Evolutionary conservation across 2,113 vertebrate genomes (phyloP), one percentile per base, ranked within the genome.

Genomic region (Myotis brandtii): DNA sequence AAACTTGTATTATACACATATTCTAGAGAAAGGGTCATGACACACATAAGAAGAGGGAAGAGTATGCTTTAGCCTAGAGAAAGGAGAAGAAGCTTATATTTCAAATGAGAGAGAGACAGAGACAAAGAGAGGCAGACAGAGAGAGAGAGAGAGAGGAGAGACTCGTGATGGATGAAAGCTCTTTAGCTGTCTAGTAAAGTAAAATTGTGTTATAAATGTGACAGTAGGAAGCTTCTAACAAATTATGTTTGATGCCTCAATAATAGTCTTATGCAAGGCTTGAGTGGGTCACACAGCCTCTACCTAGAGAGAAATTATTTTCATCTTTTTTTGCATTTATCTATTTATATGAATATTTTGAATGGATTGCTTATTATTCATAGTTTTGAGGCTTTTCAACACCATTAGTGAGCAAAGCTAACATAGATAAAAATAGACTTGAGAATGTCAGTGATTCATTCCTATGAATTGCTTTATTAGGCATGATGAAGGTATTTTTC

Each of bases 191-290:
- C 79, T 91, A 89, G 52, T 83, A n/a, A 2, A 40, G 23, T 40
- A 82, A 86, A 96, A 92, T 62, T 86, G 30, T 21, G 43, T 59
- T 52, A 79, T 52, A 87, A 86, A 86, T 82, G 48, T 88, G 86
- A 89, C 90, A 89, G 85, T 77, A 73, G 69, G 80, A 93, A 86
- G 48, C 43, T 46, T 80, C 43, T 40, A 91, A 94, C 43, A 91
- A 89, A 91, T 86, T 52, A 70, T 94, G 70, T 52, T 50, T 52
- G 59, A 82, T 77, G 67, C 52, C n/a, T 82, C 86, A 56, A 67
- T 59, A 20, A 81, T 48, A 94, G 52, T 83, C 43, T 43, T 93
- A 6, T 5, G 9, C 14, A 75, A 85, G 83, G 64, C 30, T 80
- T 54, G 30, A 87, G 9, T 84, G 32, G 67, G 76, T 82, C 94